A percentile compares a stretch with the other conserved stretches of the same genome.
Evolutionary conservation across 2,797 vertebrate genomes (phyloP).

Genomic region (Oophaga sylvatica): DNA sequence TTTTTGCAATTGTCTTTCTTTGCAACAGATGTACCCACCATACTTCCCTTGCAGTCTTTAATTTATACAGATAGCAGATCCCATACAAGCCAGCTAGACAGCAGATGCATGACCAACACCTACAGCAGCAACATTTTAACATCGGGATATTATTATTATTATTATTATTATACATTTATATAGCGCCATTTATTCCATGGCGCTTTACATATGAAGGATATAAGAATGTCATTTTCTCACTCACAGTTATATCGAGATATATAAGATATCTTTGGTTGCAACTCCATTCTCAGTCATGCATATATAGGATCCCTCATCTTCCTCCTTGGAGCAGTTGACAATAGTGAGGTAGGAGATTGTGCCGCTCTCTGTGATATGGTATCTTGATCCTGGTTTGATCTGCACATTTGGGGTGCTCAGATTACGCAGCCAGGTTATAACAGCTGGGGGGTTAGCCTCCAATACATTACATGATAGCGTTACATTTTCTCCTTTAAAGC

Average conservation of each 20-base stretch:
- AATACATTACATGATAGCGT: constrained; percentile 80
- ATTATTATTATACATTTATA: too few species aligned
- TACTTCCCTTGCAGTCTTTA: too few species aligned
- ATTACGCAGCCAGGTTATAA: constrained; percentile 82
- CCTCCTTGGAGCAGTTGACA: constrained; percentile 78
- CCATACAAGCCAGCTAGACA: too few species aligned
- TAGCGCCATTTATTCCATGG: too few species aligned
- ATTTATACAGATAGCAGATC: too few species aligned
- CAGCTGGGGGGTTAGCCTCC: constrained; percentile 67
- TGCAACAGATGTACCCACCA: too few species aligned
- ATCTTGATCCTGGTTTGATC: constrained; percentile 75
- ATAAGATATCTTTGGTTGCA: constrained; percentile 75
- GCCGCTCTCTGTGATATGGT: constrained; percentile 71
- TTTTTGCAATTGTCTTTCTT: too few species aligned
- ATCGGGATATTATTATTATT: too few species aligned
- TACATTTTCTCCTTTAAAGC: constrained; percentile 74
- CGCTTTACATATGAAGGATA: too few species aligned
- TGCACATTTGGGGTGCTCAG: constrained; percentile 60
- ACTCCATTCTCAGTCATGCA: constrained; percentile 88
- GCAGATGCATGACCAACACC: not conserved
- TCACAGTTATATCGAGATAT: constrained; percentile 85
- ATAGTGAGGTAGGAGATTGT: constrained; percentile 80
- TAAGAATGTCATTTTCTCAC: constrained; percentile 46
- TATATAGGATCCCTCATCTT: constrained; percentile 81
- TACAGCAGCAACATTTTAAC: not conserved